These are phyloP conservation scores for Patella ulyssiponensis DNA, from an alignment of 2,888 invertebrate species.

Conservation along the genomic window DNA sequence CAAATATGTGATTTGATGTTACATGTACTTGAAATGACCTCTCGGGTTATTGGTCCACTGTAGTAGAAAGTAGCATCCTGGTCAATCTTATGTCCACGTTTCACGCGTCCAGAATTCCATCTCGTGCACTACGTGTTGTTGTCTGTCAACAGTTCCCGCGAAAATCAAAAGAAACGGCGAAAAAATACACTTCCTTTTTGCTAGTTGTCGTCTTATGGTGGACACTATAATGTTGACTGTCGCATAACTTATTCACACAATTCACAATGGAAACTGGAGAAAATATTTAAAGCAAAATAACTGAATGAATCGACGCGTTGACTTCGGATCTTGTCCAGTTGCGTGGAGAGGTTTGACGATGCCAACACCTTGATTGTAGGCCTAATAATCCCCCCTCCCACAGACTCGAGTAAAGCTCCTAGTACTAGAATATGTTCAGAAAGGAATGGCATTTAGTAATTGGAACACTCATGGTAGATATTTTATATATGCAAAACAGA, in stretches of 20 bases:
- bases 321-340: too few relatives aligned
- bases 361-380: too few relatives aligned
- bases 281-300: constrained; percentile 4
- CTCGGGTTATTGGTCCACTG: too few relatives aligned
- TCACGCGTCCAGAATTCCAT: background rate
- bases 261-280: background rate
- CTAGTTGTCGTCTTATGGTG: background rate
- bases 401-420: too few relatives aligned
- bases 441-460: too few relatives aligned
- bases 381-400: too few relatives aligned
- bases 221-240: background rate
- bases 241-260: background rate
- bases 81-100: constrained; percentile 3
- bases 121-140: background rate
- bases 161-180: background rate
- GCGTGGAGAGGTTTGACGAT: too few relatives aligned
- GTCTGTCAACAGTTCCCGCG: background rate
- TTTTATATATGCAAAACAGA: too few relatives aligned
- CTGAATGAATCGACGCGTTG: background rate
- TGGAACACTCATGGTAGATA: too few relatives aligned
- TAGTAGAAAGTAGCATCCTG: background rate
- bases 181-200: background rate
- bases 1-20: too few relatives aligned
- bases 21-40: too few relatives aligned
- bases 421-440: too few relatives aligned